Evolutionary conservation across 2,113 vertebrate genomes (phyloP), one percentile per base, ranked within the genome.

Genomic region (Onychostoma macrolepis): DNA sequence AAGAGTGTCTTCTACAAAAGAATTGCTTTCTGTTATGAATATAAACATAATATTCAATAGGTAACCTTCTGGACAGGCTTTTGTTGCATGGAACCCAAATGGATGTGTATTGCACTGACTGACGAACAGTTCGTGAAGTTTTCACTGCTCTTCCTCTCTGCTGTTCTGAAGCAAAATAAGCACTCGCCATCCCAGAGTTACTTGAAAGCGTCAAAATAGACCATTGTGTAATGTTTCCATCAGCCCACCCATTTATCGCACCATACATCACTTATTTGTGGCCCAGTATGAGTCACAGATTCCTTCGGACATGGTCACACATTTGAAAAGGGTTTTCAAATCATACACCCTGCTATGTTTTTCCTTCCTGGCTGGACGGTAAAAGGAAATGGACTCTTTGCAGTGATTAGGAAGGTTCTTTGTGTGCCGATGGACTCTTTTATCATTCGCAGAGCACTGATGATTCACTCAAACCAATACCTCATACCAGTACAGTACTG

Each of bases 41-140:
- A 88, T 88, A 87, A 88, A 87, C 80, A 87, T 67, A 86, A 83
- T 90, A 88, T 88, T 90, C 85, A 90, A 85, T 69, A 71, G 87
- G 84, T 72, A 88, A 90, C 86, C 88, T 87, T 86, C 12, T 50
- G 12, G 58, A 80, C 67, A 71, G 84, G 75, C 48, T 85, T 81
- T 85, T 26, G 19, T 86, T 85, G 86, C 88, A 87, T 88, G 80
- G 85, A 90, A 72, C 61, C 77, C 77, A 83, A 71, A 84, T 90
- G 83, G 83, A 90, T 79, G 80, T 87, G 84, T 89, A 82, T 80
- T 58, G 87, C 78, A 89, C 38, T 86, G 63, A 79, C 80, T 67
- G 83, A 88, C 38, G 12, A 76, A 63, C 43, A 85, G 41, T 15
- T 30, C 48, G 65, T 76, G n/a, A 53, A 71, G 41, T 45, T 63